phyloP scores from a whole-genome alignment of 2,113 vertebrate species.

The Camarhynchus parvulus region DNA sequence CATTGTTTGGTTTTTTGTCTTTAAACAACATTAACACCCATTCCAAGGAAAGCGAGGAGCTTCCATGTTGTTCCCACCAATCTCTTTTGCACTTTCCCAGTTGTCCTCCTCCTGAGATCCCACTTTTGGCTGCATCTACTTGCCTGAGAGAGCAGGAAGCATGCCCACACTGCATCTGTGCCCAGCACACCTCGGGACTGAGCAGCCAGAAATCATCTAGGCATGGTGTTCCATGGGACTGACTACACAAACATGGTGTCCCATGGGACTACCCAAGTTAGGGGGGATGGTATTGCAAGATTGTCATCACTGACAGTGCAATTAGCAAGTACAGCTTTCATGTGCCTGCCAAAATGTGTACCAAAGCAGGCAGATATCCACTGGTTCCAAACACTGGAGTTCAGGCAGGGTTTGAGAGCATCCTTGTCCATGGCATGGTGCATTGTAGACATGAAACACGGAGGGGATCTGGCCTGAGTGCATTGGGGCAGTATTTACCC shows the following conservation, averaged over 20 bases:
- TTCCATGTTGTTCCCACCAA: not conserved
- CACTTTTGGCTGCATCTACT: not conserved
- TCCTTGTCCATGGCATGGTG: not conserved
- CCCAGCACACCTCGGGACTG: accelerated
- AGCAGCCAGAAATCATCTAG: accelerated
- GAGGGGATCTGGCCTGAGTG: not conserved
- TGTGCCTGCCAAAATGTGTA: accelerated
- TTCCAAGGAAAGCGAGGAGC: not conserved
- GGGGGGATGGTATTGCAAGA: accelerated
- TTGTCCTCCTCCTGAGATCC: not conserved
- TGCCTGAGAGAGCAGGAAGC: not conserved
- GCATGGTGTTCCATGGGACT: accelerated
- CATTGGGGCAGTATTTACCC: not conserved
- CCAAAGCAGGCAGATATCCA: accelerated
- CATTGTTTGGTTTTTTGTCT: not conserved
- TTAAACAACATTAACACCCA: not conserved
- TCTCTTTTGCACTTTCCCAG: not conserved
- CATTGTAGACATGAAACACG: not conserved
- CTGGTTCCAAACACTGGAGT: not conserved
- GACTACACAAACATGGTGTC: not conserved
- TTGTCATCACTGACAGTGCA: not conserved
- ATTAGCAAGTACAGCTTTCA: not conserved
- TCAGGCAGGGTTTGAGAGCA: not conserved
- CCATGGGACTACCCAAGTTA: accelerated
- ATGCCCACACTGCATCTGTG: accelerated